phyloP scores from a whole-genome alignment of 2,113 vertebrate species.

The Seriola dumerili region DNA sequence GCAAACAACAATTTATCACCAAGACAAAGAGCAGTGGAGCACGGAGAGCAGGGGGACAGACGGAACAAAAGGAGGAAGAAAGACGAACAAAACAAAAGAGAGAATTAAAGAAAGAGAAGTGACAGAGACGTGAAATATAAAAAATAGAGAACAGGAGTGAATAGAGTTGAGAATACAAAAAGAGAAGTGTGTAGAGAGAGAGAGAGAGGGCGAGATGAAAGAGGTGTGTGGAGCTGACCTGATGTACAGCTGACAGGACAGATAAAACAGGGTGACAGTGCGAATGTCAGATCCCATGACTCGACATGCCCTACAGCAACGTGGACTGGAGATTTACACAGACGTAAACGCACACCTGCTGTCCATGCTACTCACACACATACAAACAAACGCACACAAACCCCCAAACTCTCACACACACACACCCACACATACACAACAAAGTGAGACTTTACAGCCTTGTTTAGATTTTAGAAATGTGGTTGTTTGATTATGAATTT shows the following conservation, averaged over 20 bases:
- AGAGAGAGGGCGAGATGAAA: constrained; percentile 6
- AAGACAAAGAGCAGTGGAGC: constrained; percentile 27
- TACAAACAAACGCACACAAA: neutral
- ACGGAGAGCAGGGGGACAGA: constrained; percentile 1
- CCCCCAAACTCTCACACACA: neutral
- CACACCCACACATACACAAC: neutral
- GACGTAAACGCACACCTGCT: neutral
- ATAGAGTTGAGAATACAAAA: constrained; percentile 28
- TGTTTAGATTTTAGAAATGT: neutral
- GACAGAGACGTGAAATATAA: neutral
- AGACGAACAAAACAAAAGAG: constrained; percentile 33
- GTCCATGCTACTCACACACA: neutral
- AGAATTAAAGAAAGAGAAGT: neutral
- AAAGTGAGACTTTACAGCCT: neutral
- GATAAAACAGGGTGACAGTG: constrained; percentile 26
- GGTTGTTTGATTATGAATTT: neutral
- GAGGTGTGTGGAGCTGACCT: constrained; percentile 11
- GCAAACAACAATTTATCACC: constrained; percentile 50
- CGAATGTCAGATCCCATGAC: constrained; percentile 59
- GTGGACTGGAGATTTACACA: constrained; percentile 36
- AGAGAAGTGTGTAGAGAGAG: neutral
- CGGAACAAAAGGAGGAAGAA: constrained; percentile 29
- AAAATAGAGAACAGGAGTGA: constrained; percentile 15
- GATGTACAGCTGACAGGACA: constrained; percentile 37
- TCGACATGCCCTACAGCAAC: constrained; percentile 35